A percentile compares a stretch with the other conserved stretches of the same genome.
These are phyloP conservation scores for Emberiza fucata DNA, from an alignment of 2,113 vertebrate species.

Conservation along the genomic window DNA sequence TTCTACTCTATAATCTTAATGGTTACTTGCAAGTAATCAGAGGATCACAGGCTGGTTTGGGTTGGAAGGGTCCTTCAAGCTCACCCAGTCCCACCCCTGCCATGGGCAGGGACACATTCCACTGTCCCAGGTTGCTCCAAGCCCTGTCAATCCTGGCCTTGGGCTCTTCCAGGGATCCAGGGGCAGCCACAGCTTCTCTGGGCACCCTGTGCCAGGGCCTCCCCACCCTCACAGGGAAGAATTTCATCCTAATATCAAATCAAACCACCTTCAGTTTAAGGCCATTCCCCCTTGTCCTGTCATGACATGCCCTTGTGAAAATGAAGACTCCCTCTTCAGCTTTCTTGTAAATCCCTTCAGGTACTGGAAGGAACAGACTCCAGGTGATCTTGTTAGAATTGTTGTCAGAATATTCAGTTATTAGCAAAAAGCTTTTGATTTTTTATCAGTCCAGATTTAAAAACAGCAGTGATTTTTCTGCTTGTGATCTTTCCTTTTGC, in stretches of 20 bases:
- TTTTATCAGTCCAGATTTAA: background rate
- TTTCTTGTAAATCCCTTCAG: background rate
- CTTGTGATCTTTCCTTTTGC: background rate
- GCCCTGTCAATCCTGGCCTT: accelerated
- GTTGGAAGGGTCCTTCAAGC: background rate
- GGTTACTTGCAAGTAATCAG: background rate
- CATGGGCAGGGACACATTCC: background rate
- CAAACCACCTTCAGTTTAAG: background rate
- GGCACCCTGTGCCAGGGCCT: background rate
- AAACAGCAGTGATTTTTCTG: background rate
- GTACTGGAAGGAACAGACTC: background rate
- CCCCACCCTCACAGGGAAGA: accelerated
- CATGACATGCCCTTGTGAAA: accelerated
- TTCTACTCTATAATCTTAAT: background rate
- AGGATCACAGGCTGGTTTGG: background rate
- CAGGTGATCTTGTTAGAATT: background rate
- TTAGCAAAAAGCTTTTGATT: background rate
- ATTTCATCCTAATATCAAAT: background rate
- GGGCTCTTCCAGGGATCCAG: background rate
- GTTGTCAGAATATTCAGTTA: background rate
- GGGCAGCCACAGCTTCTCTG: background rate
- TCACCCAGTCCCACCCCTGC: accelerated
- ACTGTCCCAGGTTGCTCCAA: accelerated
- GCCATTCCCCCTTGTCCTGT: background rate
- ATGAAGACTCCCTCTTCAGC: background rate